Base-by-base conservation (phyloP, 1,140 invertebrate species). In the Drosophila grimshawi region DNA sequence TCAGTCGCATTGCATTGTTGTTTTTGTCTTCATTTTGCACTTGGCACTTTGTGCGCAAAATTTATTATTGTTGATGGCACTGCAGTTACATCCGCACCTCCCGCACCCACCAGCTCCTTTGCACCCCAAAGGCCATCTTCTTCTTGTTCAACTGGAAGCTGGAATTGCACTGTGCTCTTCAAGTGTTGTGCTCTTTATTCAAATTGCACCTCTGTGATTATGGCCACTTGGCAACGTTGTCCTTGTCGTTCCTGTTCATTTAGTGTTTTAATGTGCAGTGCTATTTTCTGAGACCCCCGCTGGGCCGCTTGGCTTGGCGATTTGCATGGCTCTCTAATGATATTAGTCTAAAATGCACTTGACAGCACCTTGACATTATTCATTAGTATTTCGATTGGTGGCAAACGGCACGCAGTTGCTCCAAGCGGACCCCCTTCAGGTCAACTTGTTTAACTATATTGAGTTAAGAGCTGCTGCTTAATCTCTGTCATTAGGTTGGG, bases 131-230 rank as follows among this genome's bases (percentile, higher is more conserved):
- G 29, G 29, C 33, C 41, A 43, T 29, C 27, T 39, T 55, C 8
- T 8, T 11, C 19, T 46, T 30, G 32, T 27, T 6, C 19, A 10
- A 10, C 39, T 41, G 39, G 39, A 41, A 10, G 32, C 19, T 29
- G 10, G n/a, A 33, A 29, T 48, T 53, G 33, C 57, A 33, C 46
- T 49, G 52, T 60, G 29, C 49, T 51, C 19, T 62, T 49, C 46
- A 62, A 62, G 67, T 55, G 56, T 57, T 72, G 41, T 52, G 52
- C 39, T 69, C 76, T 46, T 65, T 62, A 48, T 64, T 57, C 65
- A 86, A 86, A 86, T 88, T 88, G 83, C 85, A 83, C 76, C 85
- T 80, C 79, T 83, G 85, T 83, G 83, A 88, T 86, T 83, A 88
- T 83, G 66, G 85, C 83, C 80, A 82, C 82, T 82, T 86, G 76